Percentiles rank a stretch among this genome's conserved stretches.
phyloP scores from a whole-genome alignment of 2,113 vertebrate genomes.

The Genyomyrus donnyi region DNA sequence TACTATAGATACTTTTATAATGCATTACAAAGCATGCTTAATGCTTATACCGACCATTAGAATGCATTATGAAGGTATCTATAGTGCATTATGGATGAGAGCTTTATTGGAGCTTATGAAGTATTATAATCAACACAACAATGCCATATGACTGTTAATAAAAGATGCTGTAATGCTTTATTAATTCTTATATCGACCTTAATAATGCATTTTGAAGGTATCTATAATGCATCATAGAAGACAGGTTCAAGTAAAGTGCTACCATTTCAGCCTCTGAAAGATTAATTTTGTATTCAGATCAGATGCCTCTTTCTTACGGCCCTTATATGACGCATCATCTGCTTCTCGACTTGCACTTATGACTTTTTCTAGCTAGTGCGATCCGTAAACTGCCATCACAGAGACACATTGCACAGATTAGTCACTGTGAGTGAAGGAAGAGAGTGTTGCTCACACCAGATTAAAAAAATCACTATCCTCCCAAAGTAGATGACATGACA shows the following conservation, averaged over 20 bases:
- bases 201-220: not conserved
- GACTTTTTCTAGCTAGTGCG: not conserved
- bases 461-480: not conserved
- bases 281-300: not conserved
- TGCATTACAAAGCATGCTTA: not conserved
- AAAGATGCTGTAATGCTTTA: not conserved
- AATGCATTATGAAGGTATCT: not conserved
- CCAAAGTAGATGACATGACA: not conserved
- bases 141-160: not conserved
- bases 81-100: not conserved
- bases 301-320: not conserved
- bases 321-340: not conserved
- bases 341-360: not conserved
- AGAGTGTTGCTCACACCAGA: not conserved
- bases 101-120: not conserved
- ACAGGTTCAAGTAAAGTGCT: not conserved
- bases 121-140: not conserved
- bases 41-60: not conserved
- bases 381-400: not conserved
- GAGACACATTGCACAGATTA: not conserved
- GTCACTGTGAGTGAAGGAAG: not conserved
- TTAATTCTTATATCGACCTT: not conserved
- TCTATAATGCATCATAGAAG: not conserved
- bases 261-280: not conserved
- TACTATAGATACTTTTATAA: not conserved